Evolutionary conservation across 2,113 vertebrate species (phyloP), one percentile per base, ranked within the genome.

Genomic region (Oceanites oceanicus): DNA sequence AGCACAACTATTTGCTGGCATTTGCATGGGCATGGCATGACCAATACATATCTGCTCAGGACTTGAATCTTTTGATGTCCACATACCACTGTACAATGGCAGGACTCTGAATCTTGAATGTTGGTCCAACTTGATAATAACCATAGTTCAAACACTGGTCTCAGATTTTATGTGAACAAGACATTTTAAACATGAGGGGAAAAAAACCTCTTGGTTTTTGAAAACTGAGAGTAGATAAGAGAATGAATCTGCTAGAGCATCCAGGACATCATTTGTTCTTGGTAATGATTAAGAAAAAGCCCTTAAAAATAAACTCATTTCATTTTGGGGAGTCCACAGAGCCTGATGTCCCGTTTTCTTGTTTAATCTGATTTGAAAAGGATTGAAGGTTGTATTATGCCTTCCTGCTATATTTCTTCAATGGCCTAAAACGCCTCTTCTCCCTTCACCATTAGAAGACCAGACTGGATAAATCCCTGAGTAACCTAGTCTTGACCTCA

Each of bases 101-200:
- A 6, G 20, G 16, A 73, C 27, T 67, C 67, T 83, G n/a, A 47
- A 47, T 71, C 45, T 15, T 68, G 25, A 49, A 3, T 19, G 21
- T 23, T 79, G 73, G 23, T 44, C 58, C 49, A 65, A 30, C 76
- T 58, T 70, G 30, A 5, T 47, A 72, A 71, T 20, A 82, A 62
- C 40, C 19, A 4, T 26, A 86, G 40, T 23, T 80, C 40, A 70
- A 86, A 44, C 45, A 45, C 17, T 62, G 32, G n/a, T 49, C 67
- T 76, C 71, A 49, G 36, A 49, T 90, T 67, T 66, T n/a, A 53
- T 15, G 17, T 52, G 27, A 80, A 38, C 30, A 61, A 65, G 36
- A 30, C 13, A 17, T 83, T 77, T 90, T 53, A 75, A 74, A 30
- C 0, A 0, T 13, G n/a, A 25, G 1, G 18, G 9, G 11, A 1